Evolutionary conservation across 64 coral and sea anemone genomes (phyloP), one percentile per base, ranked within the genome.

Genomic region (Cladopsammia gracilis): DNA sequence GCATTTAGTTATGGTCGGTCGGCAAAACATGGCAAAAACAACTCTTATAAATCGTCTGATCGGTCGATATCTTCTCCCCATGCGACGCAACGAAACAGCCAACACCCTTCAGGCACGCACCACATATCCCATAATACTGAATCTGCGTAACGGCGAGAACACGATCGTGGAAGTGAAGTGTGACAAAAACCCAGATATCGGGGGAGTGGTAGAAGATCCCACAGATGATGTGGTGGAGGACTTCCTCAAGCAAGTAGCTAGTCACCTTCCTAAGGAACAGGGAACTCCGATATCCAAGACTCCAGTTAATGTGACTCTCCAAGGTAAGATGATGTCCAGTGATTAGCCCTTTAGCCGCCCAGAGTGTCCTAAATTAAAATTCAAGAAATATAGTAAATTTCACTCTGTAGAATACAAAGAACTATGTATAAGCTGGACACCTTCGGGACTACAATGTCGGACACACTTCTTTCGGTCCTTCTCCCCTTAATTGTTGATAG

Each of bases 41-140:
- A 91, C 89, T 18, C 77, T 91, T 16, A 91, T 91, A 60, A 91
- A 91, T 11, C 76, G 89, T 10, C 78, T 91, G 42, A 91, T 91
- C 45, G 89, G 89, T 58, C 85, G 94, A 48, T 96, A 96, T 83
- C 72, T 96, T 61, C 83, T 96, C 54, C 94, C 94, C 24, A 96
- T 96, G 94, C 76, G 94, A 69, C 90, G 87, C 43, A 90, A 71
- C 60, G 89, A 96, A 78, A 92, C 89, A 58, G 94, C 94, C 13
- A 96, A 90, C 64, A 85, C 90, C 46, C 78, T 92, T 20, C 90
- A 93, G 56, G 95, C 95, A 4, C 86, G 88, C 3, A 96, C 95
- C 0, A 96, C 95, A 6, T 96, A 93, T 44, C 95, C 95, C 48
- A 96, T 90, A 48, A 91, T 96, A 62, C 79, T 96, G 10, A 96